phyloP scores from a whole-genome alignment of 2,888 invertebrate genomes.

The Steinernema carpocapsae region DNA sequence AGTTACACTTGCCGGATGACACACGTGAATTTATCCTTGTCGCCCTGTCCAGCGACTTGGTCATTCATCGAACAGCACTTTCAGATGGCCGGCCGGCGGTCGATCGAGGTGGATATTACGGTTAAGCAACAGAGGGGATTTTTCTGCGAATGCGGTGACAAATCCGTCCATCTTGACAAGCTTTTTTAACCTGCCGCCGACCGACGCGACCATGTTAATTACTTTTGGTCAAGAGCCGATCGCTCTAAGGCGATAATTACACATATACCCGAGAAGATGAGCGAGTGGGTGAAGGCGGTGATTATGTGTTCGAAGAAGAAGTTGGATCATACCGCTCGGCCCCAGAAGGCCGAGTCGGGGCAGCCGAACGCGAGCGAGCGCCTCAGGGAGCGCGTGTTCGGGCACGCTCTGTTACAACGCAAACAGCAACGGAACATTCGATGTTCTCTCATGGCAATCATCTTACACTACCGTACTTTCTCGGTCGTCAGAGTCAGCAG shows the following conservation, averaged over 20 bases:
- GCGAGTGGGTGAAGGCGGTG: neutral
- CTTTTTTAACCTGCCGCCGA: conserved; percentile 27
- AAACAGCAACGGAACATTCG: conserved; percentile 29
- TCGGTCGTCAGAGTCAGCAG: conserved; percentile 28
- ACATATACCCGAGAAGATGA: neutral
- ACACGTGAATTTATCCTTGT: neutral
- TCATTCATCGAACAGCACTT: too few species aligned
- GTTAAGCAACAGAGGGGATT: neutral
- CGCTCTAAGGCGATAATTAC: conserved; percentile 32
- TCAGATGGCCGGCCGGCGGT: too few species aligned
- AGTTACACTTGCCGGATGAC: neutral
- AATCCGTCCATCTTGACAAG: conserved; percentile 30
- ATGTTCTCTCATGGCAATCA: conserved; percentile 30
- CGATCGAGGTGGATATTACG: neutral
- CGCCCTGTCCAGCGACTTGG: too few species aligned
- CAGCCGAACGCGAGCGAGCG: neutral
- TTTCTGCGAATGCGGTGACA: neutral
- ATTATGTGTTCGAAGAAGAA: conserved; percentile 10
- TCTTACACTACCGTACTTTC: conserved; percentile 27
- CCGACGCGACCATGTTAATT: conserved; percentile 19
- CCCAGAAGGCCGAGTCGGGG: neutral
- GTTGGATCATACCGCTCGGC: neutral
- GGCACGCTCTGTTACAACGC: conserved; percentile 29
- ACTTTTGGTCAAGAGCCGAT: conserved; percentile 20
- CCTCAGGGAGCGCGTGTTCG: neutral